Evolutionary conservation across 2,113 vertebrate species (phyloP), one percentile per base, ranked within the genome.

Genomic region (Phoxinus phoxinus): DNA sequence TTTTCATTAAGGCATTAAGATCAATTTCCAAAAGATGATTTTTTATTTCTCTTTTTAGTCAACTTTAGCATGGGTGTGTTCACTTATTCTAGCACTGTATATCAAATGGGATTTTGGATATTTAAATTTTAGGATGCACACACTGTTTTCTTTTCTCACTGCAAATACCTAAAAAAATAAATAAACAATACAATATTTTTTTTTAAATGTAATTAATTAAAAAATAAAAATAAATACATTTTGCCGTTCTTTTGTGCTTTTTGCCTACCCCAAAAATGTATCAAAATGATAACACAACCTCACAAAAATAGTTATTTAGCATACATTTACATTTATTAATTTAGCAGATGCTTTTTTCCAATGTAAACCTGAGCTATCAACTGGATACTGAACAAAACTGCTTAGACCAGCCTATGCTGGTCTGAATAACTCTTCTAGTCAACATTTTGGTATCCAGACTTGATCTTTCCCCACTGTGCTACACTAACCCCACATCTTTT

Each of bases 401-500:
- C 32, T 35, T 37, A 71, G 30, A 41, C 19, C 4, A 37, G 35
- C 21, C 6, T 67, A 32, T 32, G 27, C 63, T 67, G 15, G 63
- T 21, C 30, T 41, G 19, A 71, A 37, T 25, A 73, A 46, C 11
- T 72, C 69, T 21, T 69, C 44, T 80, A 10, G 11, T 63, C 21
- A 59, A 79, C 56, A 61, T 63, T 41, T n/a, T 17, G 21, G 10
- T 37, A 37, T 25, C 4, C 35, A 59, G 56, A 79, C 30, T 37
- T n/a, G 79, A 27, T 65, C 17, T 44, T 81, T 79, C 25, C 25
- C 37, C 25, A 53, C 58, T 63, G 71, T 46, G 27, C 19, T 9
- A 77, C 3, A 51, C 41, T 27, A 85, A 32, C 44, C 61, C 30
- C 7, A 71, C 74, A 78, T 69, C 9, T 86, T 41, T 37, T n/a